These are phyloP conservation scores for Lithophane leautieri DNA, from an alignment of 2,888 invertebrate genomes.

Conservation along the genomic window DNA sequence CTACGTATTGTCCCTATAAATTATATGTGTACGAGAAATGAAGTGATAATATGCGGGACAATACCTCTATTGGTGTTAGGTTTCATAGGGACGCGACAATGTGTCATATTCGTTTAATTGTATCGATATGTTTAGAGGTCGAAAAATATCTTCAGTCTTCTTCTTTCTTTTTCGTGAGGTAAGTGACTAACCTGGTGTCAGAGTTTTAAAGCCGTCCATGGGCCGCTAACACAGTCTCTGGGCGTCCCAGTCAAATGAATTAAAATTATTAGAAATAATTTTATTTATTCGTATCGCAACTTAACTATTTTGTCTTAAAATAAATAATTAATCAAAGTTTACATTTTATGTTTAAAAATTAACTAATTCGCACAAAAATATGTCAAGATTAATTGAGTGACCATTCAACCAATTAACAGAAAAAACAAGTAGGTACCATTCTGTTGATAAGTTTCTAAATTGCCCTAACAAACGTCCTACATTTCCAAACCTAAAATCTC, in stretches of 20 bases:
- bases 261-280: not conserved
- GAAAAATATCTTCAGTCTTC: not conserved
- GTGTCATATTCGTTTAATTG: slow-evolving; percentile 6
- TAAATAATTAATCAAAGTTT: slow-evolving; percentile 3
- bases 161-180: too few relatives aligned
- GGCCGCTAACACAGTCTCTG: too few relatives aligned
- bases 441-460: not conserved
- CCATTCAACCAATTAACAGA: slow-evolving; percentile 22
- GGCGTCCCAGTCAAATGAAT: not conserved
- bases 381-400: slow-evolving; percentile 9
- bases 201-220: too few relatives aligned
- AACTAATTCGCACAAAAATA: slow-evolving; percentile 2
- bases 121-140: slow-evolving; percentile 50
- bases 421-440: slow-evolving; percentile 9
- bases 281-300: not conserved
- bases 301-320: not conserved
- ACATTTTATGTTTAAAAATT: not conserved
- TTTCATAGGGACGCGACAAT: slow-evolving; percentile 69
- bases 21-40: slow-evolving; percentile 77
- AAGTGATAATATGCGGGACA: slow-evolving; percentile 86
- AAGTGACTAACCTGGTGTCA: too few relatives aligned
- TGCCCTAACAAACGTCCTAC: slow-evolving; percentile 15
- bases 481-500: slow-evolving; percentile 32
- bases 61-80: slow-evolving; percentile 74
- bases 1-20: slow-evolving; percentile 81